A percentile compares a stretch with the other conserved stretches of the same genome.
Conservation (phyloP, 1,140 invertebrate genomes). For the Phymorhynchus buccinoides region DNA sequence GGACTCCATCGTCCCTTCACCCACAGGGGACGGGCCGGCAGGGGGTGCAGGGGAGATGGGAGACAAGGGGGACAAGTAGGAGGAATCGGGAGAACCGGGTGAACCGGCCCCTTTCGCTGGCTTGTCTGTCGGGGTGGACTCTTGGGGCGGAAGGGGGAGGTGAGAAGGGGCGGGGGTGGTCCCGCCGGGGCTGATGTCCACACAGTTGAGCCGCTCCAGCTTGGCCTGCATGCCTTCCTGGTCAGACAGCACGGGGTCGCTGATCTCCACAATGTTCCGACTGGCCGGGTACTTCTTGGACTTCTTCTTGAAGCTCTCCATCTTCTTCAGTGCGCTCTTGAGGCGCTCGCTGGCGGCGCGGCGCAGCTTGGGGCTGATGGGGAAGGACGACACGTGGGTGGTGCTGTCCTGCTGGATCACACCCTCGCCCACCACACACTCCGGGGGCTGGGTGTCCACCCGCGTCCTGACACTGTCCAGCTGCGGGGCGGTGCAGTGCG, state of each 20-base stretch:
- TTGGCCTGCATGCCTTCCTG: conserved; percentile 82
- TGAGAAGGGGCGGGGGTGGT: neutral
- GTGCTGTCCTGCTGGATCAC: conserved; percentile 35
- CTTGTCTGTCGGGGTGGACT: neutral
- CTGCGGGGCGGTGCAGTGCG: conserved; percentile 38
- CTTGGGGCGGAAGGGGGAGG: neutral
- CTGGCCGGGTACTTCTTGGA: conserved; percentile 74
- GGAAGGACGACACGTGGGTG: conserved; percentile 36
- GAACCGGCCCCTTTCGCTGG: neutral
- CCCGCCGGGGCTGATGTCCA: conserved; percentile 76
- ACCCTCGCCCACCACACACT: conserved; percentile 40
- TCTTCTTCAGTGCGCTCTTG: conserved; percentile 84
- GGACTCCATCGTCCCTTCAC: neutral
- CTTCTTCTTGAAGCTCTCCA: conserved; percentile 85
- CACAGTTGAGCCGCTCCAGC: conserved; percentile 83
- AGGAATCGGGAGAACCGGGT: neutral
- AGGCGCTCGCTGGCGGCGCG: conserved; percentile 87
- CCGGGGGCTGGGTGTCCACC: neutral
- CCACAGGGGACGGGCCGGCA: neutral
- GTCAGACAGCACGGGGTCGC: conserved; percentile 77
- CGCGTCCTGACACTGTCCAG: neutral
- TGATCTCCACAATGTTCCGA: conserved; percentile 79
- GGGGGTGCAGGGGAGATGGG: neutral
- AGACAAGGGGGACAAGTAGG: neutral
- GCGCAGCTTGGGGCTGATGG: conserved; percentile 75